phyloP scores from a whole-genome alignment of 2,888 invertebrate species.

The Synanthedon myopaeformis region DNA sequence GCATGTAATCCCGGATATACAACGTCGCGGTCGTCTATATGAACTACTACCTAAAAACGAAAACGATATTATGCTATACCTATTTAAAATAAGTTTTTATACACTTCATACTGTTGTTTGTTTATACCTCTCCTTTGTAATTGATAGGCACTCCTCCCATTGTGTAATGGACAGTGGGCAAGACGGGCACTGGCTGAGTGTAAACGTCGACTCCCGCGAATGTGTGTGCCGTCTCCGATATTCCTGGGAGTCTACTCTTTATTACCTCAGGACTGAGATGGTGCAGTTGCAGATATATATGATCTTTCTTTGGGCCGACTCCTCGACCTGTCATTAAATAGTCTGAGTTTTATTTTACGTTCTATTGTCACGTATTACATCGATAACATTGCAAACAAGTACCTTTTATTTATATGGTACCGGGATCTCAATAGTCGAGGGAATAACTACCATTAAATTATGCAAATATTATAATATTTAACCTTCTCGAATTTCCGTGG shows the following conservation, averaged over 20 bases:
- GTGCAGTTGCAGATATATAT: slow-evolving; percentile 92
- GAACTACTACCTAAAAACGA: slow-evolving; percentile 64
- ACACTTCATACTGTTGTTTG: too few relatives aligned
- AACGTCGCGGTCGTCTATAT: slow-evolving; percentile 71
- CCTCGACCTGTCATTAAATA: slow-evolving; percentile 74
- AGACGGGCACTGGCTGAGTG: slow-evolving; percentile 94
- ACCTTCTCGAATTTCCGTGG: slow-evolving; percentile 90
- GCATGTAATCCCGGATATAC: slow-evolving; percentile 91
- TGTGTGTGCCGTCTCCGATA: slow-evolving; percentile 97
- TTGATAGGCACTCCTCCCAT: slow-evolving; percentile 99
- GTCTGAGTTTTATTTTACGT: too few relatives aligned
- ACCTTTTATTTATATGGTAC: not conserved
- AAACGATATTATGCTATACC: too few relatives aligned
- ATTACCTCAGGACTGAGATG: slow-evolving; percentile 92
- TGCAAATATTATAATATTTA: not conserved
- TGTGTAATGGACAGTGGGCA: slow-evolving; percentile 99
- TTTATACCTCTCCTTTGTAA: slow-evolving; percentile 83
- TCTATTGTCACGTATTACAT: too few relatives aligned
- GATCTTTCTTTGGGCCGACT: slow-evolving; percentile 95
- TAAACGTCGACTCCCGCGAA: slow-evolving; percentile 98
- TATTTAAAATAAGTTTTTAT: too few relatives aligned
- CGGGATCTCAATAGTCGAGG: not conserved
- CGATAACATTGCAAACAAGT: too few relatives aligned
- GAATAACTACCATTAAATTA: not conserved
- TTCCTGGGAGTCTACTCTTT: slow-evolving; percentile 86